These are phyloP conservation scores for Chiloscyllium plagiosum DNA, from an alignment of 2,113 vertebrate genomes.

Conservation along the genomic window DNA sequence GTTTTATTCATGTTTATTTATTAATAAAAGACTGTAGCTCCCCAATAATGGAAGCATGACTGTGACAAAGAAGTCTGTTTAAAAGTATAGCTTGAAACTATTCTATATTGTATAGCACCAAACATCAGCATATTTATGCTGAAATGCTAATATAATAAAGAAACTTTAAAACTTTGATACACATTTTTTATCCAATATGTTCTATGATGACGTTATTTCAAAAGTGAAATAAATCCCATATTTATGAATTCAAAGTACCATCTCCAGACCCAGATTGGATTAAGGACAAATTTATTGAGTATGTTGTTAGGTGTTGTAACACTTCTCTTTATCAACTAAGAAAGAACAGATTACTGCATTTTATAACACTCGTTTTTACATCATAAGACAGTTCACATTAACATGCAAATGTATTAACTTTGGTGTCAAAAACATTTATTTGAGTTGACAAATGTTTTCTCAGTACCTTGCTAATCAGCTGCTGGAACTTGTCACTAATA, in stretches of 20 bases:
- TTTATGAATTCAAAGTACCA: not conserved
- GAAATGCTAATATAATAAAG: not conserved
- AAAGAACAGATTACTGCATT: not conserved
- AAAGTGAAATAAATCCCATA: not conserved
- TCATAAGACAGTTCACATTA: not conserved
- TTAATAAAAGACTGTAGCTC: not conserved
- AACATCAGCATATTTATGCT: not conserved
- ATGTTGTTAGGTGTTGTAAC: not conserved
- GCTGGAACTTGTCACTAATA: not conserved
- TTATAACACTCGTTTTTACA: not conserved
- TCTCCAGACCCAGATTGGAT: not conserved
- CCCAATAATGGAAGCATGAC: not conserved
- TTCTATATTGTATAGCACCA: not conserved
- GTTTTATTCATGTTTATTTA: not conserved
- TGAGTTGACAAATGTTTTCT: not conserved
- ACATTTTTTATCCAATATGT: not conserved
- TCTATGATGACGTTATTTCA: not conserved
- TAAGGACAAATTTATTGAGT: not conserved
- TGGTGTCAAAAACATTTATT: not conserved
- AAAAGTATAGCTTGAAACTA: not conserved
- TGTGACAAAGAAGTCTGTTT: not conserved
- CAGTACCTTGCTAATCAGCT: not conserved
- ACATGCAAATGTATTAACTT: not conserved
- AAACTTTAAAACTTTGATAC: not conserved
- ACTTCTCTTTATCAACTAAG: not conserved